These are phyloP conservation scores for Parasteatoda tepidariorum DNA, from an alignment of 1,140 invertebrate genomes.

Conservation along the genomic window DNA sequence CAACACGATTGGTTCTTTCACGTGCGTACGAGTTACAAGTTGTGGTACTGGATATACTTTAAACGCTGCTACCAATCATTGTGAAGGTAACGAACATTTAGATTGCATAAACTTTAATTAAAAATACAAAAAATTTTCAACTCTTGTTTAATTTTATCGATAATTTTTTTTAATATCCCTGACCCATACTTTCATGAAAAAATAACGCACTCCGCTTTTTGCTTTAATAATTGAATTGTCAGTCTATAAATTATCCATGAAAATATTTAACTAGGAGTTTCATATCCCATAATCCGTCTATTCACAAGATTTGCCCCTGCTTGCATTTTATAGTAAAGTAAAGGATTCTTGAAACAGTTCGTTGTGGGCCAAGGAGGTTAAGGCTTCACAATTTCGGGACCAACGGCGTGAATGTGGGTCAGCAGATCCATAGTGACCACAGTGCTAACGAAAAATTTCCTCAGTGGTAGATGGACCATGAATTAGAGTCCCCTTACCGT, in stretches of 20 bases:
- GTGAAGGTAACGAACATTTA: constrained; percentile 32
- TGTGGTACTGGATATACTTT: constrained; percentile 98
- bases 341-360: too few relatives aligned
- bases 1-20: constrained; percentile 88
- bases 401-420: too few relatives aligned
- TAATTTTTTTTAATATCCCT: not conserved
- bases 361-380: too few relatives aligned
- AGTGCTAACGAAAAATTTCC: too few relatives aligned
- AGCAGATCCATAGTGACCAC: too few relatives aligned
- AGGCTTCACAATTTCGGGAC: too few relatives aligned
- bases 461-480: too few relatives aligned
- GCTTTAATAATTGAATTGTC: too few relatives aligned
- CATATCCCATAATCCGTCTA: not conserved
- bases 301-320: not conserved
- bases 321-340: not conserved
- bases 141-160: not conserved
- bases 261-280: not conserved
- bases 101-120: not conserved
- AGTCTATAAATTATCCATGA: too few relatives aligned
- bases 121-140: not conserved
- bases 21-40: constrained; percentile 83
- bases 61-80: constrained; percentile 79
- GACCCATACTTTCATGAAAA: not conserved
- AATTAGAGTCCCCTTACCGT: too few relatives aligned
- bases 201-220: too few relatives aligned